phyloP scores from a whole-genome alignment of 2,113 vertebrate genomes.

The Bos javanicus region DNA sequence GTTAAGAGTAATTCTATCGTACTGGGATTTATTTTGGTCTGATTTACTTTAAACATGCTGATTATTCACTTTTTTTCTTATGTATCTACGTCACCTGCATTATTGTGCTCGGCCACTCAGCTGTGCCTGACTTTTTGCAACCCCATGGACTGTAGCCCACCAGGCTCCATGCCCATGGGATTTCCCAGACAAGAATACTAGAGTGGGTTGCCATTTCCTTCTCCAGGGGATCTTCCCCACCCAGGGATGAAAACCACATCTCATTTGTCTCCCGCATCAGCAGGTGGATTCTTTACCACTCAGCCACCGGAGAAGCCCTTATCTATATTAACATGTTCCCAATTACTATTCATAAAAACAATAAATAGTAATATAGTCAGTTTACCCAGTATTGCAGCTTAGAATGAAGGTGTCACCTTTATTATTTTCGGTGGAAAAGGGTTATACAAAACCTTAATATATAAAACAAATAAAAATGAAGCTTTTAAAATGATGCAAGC shows the following conservation, averaged over 20 bases:
- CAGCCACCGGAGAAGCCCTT: neutral
- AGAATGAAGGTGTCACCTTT: neutral
- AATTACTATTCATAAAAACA: neutral
- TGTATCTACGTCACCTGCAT: neutral
- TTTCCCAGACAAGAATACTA: neutral
- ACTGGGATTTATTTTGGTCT: neutral
- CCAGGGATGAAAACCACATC: neutral
- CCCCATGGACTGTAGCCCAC: neutral
- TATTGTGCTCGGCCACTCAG: neutral
- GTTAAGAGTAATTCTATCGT: neutral
- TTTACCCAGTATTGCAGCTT: neutral
- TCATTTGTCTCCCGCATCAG: neutral
- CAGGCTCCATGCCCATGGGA: neutral
- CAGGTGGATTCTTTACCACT: neutral
- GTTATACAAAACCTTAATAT: neutral
- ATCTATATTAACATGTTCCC: neutral
- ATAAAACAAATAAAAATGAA: neutral
- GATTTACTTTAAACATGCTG: neutral
- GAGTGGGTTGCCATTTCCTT: neutral
- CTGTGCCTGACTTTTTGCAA: neutral
- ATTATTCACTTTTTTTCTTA: neutral
- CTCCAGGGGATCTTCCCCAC: neutral
- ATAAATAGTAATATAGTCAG: neutral
- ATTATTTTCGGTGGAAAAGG: neutral
- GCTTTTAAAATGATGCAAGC: neutral